Conservation (phyloP, 2,888 invertebrate genomes). For the Torymus texanus region DNA sequence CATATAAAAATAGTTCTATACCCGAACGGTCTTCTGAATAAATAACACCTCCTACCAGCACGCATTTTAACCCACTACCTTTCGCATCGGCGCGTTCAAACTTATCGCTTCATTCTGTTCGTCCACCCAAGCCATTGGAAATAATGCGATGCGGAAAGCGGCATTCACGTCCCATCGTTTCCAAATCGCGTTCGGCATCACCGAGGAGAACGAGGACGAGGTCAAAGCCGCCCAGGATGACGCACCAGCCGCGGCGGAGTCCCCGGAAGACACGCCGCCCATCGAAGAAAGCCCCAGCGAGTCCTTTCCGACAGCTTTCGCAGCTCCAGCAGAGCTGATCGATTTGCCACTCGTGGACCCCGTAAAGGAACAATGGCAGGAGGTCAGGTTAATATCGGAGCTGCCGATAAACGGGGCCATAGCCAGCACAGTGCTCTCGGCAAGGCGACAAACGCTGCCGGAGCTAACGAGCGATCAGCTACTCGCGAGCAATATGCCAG, state of each 20-base stretch:
- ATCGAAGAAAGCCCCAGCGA: no score
- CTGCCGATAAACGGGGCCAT: not conserved
- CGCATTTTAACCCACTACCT: no score
- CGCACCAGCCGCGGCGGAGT: not conserved
- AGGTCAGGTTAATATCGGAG: not conserved
- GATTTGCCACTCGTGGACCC: no score
- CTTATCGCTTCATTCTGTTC: slow-evolving; percentile 26
- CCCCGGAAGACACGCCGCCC: no score
- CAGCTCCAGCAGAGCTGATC: no score
- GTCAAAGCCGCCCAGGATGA: slow-evolving; percentile 35
- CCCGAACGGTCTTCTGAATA: no score
- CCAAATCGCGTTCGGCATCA: slow-evolving; percentile 63
- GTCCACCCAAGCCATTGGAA: slow-evolving; percentile 23
- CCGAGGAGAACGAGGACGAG: slow-evolving; percentile 63
- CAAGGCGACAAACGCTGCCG: slow-evolving; percentile 36
- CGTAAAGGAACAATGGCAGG: not conserved
- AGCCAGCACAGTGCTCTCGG: no score
- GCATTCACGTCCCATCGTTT: slow-evolving; percentile 60
- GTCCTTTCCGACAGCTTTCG: no score
- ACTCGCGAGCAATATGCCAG: not conserved
- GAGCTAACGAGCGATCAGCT: slow-evolving; percentile 32
- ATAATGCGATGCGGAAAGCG: slow-evolving; percentile 69
- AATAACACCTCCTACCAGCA: no score
- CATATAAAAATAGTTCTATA: no score
- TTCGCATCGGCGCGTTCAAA: not conserved